Evolutionary conservation across 2,113 vertebrate genomes (phyloP).

Genomic region (Poeciliopsis occidentalis): DNA sequence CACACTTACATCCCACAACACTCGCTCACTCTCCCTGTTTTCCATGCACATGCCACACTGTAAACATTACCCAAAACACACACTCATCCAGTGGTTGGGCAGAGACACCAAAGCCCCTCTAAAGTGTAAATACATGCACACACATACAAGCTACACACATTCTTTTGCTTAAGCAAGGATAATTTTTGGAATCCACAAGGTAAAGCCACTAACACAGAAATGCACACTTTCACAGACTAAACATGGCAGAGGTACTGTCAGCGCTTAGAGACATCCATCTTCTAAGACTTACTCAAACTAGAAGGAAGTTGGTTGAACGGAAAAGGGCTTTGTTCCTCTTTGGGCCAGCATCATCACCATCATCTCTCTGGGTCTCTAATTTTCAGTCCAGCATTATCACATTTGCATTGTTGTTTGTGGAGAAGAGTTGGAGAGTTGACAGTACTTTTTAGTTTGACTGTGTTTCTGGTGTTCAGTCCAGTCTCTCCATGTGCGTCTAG

Average conservation of each 20-base stretch:
- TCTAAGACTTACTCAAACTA: conserved; percentile 67
- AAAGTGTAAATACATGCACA: conserved; percentile 53
- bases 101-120: conserved; percentile 64
- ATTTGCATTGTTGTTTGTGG: conserved; percentile 35
- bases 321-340: conserved; percentile 39
- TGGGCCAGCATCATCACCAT: conserved; percentile 51
- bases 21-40: conserved; percentile 50
- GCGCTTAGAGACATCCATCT: conserved; percentile 61
- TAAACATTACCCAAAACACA: conserved; percentile 27
- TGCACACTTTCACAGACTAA: conserved; percentile 42
- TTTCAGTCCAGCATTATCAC: conserved; percentile 46
- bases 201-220: conserved; percentile 46
- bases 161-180: conserved; percentile 46
- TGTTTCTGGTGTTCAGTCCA: conserved; percentile 42
- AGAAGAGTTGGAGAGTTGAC: conserved; percentile 35
- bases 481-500: conserved; percentile 18
- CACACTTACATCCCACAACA: conserved; percentile 72
- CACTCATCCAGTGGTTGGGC: conserved; percentile 42
- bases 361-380: conserved; percentile 35
- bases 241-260: conserved; percentile 70
- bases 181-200: conserved; percentile 46
- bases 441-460: conserved; percentile 45
- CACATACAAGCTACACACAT: conserved; percentile 25
- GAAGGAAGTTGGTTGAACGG: conserved; percentile 69
- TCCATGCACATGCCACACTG: conserved; percentile 44